A percentile compares a stretch with the other conserved stretches of the same genome.
phyloP scores from a whole-genome alignment of 2,797 vertebrate species.

The Xyrichtys novacula region DNA sequence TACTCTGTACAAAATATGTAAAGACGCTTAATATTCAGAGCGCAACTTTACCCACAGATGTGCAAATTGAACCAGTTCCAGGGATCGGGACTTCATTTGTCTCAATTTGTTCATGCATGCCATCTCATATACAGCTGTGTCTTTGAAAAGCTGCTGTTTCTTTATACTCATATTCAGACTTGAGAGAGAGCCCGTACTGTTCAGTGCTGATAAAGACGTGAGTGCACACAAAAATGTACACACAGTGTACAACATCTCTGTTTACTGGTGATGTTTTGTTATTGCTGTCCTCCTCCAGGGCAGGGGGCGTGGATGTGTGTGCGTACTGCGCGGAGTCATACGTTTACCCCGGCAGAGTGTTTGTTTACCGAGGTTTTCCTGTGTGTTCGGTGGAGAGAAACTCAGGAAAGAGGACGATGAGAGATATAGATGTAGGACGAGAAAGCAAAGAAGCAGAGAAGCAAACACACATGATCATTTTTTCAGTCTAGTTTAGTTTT shows the following conservation, averaged over 20 bases:
- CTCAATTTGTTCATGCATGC: conserved; percentile 8
- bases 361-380: conserved; percentile 33
- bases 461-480: background rate
- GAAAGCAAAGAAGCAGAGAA: background rate
- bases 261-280: conserved; percentile 12
- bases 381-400: conserved; percentile 10
- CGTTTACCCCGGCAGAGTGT: conserved; percentile 6
- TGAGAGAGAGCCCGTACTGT: too few relatives aligned
- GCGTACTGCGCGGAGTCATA: background rate
- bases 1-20: conserved; percentile 2
- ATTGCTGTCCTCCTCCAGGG: conserved; percentile 24
- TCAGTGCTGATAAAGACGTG: conserved; percentile 1
- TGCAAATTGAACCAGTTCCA: conserved; percentile 23
- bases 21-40: conserved; percentile 33
- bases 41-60: background rate
- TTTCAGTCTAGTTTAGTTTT: background rate
- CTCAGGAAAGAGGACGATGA: conserved; percentile 26
- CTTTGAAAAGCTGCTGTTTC: conserved; percentile 9
- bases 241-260: conserved; percentile 4
- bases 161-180: too few relatives aligned
- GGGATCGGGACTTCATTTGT: conserved; percentile 29
- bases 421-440: background rate
- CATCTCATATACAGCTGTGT: conserved; percentile 2
- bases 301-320: background rate
- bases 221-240: conserved; percentile 1